A percentile compares a stretch with the other conserved stretches of the same genome.
Conservation (phyloP, 2,113 vertebrate species). For the Tachysurus fulvidraco region DNA sequence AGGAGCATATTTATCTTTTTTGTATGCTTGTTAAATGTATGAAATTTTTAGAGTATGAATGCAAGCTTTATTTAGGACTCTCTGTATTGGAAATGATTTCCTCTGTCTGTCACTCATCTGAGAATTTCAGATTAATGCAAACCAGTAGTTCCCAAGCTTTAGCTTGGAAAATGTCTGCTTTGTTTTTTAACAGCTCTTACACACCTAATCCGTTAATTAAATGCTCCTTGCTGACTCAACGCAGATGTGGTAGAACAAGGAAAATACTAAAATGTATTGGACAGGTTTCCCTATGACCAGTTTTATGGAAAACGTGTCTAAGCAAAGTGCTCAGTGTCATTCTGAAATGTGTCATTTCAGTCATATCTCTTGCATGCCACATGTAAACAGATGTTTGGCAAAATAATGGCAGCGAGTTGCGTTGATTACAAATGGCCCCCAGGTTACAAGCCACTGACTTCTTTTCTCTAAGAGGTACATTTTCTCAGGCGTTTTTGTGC, state of each 20-base stretch:
- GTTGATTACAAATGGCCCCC: constrained; percentile 53
- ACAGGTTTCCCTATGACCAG: background rate
- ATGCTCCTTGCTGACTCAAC: background rate
- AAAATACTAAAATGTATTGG: background rate
- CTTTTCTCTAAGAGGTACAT: constrained; percentile 51
- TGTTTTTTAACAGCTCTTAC: background rate
- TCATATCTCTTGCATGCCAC: constrained; percentile 39
- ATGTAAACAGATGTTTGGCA: constrained; percentile 33
- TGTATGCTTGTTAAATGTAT: background rate
- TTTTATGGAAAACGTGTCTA: background rate
- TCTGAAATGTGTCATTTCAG: constrained; percentile 49
- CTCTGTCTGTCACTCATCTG: background rate
- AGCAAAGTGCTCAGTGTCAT: constrained; percentile 46
- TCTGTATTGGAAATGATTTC: constrained; percentile 10
- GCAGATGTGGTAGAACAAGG: background rate
- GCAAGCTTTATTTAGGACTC: constrained; percentile 12
- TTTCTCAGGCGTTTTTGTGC: constrained; percentile 47
- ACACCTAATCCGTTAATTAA: background rate
- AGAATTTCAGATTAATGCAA: constrained; percentile 29
- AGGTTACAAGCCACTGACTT: constrained; percentile 51
- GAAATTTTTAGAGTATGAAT: background rate
- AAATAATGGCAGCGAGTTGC: constrained; percentile 33
- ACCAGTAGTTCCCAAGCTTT: background rate
- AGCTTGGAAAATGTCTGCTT: background rate
- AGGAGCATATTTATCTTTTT: background rate